phyloP scores from a whole-genome alignment of 1,140 invertebrate genomes.

The Zophobas atratus region DNA sequence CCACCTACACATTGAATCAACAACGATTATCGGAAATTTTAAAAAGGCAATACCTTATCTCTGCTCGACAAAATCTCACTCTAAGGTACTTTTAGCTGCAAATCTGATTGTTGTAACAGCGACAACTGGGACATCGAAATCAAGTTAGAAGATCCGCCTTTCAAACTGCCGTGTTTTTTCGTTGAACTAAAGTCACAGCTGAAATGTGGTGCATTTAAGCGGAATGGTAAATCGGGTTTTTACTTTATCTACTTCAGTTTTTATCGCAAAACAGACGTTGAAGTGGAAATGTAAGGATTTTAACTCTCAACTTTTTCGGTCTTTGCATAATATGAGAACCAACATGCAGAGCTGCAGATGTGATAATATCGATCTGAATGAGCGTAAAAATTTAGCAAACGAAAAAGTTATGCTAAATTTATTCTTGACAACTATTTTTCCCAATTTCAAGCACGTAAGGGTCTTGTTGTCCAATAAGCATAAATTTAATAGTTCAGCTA shows the following conservation, averaged over 20 bases:
- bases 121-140: conserved; percentile 2
- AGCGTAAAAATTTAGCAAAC: too few species aligned
- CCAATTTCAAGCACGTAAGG: too few species aligned
- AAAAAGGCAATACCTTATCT: not conserved
- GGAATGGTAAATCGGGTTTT: conserved; percentile 26
- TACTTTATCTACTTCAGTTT: conserved; percentile 24
- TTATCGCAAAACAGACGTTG: conserved; percentile 10
- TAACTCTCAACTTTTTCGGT: not conserved
- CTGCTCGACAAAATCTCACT: not conserved
- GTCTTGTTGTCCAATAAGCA: too few species aligned
- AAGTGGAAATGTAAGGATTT: not conserved
- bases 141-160: not conserved
- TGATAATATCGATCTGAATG: too few species aligned
- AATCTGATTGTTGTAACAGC: conserved; percentile 1
- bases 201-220: conserved; percentile 22
- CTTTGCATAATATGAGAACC: too few species aligned
- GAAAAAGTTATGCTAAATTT: too few species aligned
- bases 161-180: not conserved
- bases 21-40: not conserved
- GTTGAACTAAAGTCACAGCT: not conserved
- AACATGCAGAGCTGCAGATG: too few species aligned
- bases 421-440: too few species aligned
- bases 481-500: too few species aligned
- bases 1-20: not conserved
- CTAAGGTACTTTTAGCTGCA: not conserved